Base-by-base conservation (phyloP, 2,888 invertebrate species). In the Odontocerum albicorne region DNA sequence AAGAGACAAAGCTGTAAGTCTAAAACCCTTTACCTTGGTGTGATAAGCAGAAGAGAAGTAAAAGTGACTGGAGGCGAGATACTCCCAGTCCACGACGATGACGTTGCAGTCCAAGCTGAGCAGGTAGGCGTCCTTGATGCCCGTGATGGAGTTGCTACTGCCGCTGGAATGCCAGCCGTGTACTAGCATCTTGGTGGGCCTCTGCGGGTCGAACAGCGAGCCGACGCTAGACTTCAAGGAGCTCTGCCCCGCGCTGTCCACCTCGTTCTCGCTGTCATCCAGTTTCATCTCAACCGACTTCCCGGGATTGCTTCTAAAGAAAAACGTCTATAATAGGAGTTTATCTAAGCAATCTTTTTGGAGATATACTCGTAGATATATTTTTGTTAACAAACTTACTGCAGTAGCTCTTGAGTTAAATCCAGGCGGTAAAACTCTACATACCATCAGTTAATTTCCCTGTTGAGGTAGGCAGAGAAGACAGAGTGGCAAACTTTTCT, bases 131-230 rank as follows among this genome's bases (percentile, higher is more conserved):
- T 75, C 64, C 64, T 77, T 81, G 4, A 81, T 74, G 19, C 64
- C 59, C 33, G 73, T 68, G 33, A 79, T 63, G 69, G 76, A 75
- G 8, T 68, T 64, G 1, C 67, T 64, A 15, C 67, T 64, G 44
- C 73, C 74, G 43, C 66, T 66, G 0, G 79, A 74, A 45, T 74
- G 65, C 81, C 81, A 83, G 0, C 78, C 78, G 61, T 83, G 83
- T 2, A 81, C 79, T 10, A 82, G 54, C 10, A 79, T 71, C 66
- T 75, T 79, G 1, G 79, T 68, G 2, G 70, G 65, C 59, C 77
- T 77, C 1, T 70, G 68, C 1, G 64, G 62, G 62, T 80, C 71
- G 54, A 78, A 77, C 33, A 42, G 43, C 2, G 31, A 43, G 10
- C 56, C 52, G 44, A n/a, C n/a, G n/a, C n/a, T n/a, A n/a, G n/a